Evolutionary conservation across 2,113 vertebrate species (phyloP).

Genomic region (Vidua macroura): DNA sequence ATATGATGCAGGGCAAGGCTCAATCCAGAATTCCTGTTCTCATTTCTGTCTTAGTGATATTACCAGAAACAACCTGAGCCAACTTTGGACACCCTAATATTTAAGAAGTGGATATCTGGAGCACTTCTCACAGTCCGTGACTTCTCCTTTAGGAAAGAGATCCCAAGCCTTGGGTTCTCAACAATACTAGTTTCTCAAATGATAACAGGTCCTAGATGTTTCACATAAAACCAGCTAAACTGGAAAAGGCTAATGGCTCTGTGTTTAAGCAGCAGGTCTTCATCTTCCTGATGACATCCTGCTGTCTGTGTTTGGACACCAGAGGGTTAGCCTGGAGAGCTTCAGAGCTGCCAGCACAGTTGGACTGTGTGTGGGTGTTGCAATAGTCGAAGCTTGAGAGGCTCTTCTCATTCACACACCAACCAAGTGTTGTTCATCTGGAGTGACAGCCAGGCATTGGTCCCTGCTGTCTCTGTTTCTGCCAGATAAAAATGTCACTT

Average conservation of each 20-base stretch:
- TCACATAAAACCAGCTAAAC: background rate
- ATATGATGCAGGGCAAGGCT: background rate
- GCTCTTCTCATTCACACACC: background rate
- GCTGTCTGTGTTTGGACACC: conserved; percentile 44
- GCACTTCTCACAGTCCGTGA: background rate
- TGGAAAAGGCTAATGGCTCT: conserved; percentile 46
- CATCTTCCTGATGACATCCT: background rate
- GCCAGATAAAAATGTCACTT: background rate
- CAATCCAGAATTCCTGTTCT: background rate
- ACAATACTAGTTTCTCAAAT: background rate
- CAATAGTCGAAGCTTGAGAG: background rate
- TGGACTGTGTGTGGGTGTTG: conserved; percentile 9
- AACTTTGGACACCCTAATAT: background rate
- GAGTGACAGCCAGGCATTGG: conserved; percentile 32
- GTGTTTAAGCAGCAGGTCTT: conserved; percentile 27
- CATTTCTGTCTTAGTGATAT: background rate
- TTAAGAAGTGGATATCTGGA: background rate
- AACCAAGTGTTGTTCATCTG: conserved; percentile 38
- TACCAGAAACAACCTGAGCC: background rate
- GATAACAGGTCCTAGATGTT: background rate
- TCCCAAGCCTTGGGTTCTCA: background rate
- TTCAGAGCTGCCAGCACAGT: conserved; percentile 35
- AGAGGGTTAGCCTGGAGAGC: conserved; percentile 2
- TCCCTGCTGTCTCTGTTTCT: conserved; percentile 20
- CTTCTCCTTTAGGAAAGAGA: background rate